A percentile compares a stretch with the other conserved stretches of the same genome.
These are phyloP conservation scores for Lymantria dispar DNA, from an alignment of 2,888 invertebrate species.

Conservation along the genomic window DNA sequence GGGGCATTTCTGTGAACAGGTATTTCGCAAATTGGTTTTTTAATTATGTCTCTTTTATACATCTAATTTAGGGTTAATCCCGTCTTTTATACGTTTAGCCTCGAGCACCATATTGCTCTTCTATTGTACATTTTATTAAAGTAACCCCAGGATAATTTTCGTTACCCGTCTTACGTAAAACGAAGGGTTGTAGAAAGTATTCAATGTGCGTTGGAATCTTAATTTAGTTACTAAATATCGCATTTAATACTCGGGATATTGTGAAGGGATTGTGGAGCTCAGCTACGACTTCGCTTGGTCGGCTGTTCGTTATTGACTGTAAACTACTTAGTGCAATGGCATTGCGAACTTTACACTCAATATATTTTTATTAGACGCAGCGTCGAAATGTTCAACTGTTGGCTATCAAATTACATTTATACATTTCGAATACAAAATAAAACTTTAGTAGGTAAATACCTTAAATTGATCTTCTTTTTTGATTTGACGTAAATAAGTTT, in stretches of 20 bases:
- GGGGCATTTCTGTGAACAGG: slow-evolving; percentile 30
- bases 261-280: slow-evolving; percentile 8
- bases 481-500: not conserved
- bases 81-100: slow-evolving; percentile 42
- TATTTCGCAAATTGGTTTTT: slow-evolving; percentile 60
- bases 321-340: slow-evolving; percentile 17
- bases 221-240: slow-evolving; percentile 34
- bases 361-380: slow-evolving; percentile 20
- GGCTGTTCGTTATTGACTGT: slow-evolving; percentile 13
- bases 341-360: slow-evolving; percentile 15
- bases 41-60: slow-evolving; percentile 63
- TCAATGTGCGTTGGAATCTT: slow-evolving; percentile 25
- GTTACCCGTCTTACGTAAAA: slow-evolving; percentile 35
- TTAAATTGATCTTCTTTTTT: not conserved
- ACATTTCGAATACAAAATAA: slow-evolving; percentile 8
- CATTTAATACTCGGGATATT: slow-evolving; percentile 27
- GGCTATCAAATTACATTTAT: slow-evolving; percentile 10
- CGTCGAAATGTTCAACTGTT: slow-evolving; percentile 3
- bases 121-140: slow-evolving; percentile 50
- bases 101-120: slow-evolving; percentile 45
- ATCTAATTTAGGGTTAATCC: slow-evolving; percentile 55
- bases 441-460: slow-evolving; percentile 5
- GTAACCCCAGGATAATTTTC: slow-evolving; percentile 43
- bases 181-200: slow-evolving; percentile 38
- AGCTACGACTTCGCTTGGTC: slow-evolving; percentile 2